A percentile compares a stretch with the other conserved stretches of the same genome.
phyloP scores from a whole-genome alignment of 2,797 vertebrate species.

The Tapirus indicus region DNA sequence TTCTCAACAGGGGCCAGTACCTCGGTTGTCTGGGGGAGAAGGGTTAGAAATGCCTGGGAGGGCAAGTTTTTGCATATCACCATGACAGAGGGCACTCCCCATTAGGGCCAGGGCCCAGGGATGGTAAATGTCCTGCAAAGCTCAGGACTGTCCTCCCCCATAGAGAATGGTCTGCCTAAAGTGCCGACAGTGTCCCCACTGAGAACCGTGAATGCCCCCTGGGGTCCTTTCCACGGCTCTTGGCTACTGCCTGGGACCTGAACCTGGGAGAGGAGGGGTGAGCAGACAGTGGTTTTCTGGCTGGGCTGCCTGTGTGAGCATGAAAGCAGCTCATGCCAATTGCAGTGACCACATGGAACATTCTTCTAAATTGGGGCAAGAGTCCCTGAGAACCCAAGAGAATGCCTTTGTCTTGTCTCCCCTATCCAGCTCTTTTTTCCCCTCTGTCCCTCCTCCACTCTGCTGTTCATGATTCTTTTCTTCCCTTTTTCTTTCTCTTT shows the following conservation, averaged over 20 bases:
- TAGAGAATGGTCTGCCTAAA: background rate
- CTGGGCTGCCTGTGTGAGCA: background rate
- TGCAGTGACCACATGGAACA: background rate
- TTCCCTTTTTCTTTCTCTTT: background rate
- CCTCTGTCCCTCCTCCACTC: background rate
- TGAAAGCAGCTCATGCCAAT: background rate
- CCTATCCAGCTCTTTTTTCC: accelerated
- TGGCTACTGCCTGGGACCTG: background rate
- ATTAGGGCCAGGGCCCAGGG: background rate
- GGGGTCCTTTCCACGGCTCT: background rate
- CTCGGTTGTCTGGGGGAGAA: background rate
- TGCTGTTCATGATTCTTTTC: background rate
- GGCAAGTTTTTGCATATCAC: background rate
- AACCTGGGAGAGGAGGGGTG: background rate
- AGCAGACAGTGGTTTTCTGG: background rate
- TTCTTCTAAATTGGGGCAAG: background rate
- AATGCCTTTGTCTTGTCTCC: background rate
- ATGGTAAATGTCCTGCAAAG: background rate
- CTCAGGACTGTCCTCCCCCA: background rate
- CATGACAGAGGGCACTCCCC: background rate
- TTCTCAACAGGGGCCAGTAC: background rate
- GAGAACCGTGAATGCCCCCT: accelerated
- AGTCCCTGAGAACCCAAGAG: background rate
- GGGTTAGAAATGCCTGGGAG: background rate
- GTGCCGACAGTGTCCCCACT: accelerated